Evolutionary conservation across 1,140 invertebrate genomes (phyloP), one percentile per base, ranked within the genome.

Genomic region (Drosophila nebulosa): DNA sequence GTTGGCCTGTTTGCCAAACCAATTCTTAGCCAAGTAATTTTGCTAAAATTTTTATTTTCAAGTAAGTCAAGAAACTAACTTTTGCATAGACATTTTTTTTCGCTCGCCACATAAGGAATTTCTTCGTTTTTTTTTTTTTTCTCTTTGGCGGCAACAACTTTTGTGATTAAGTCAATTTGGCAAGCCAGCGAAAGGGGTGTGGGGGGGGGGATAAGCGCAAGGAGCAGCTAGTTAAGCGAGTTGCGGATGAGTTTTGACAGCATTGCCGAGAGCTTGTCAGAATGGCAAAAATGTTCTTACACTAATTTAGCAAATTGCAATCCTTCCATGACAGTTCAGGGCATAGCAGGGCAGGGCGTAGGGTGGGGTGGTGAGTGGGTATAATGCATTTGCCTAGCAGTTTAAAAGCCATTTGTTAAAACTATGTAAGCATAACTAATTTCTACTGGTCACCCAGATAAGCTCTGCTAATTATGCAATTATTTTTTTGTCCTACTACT

Each of bases 391-490:
- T 74, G 14, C 16, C 52, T 22, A 22, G 18, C 3, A 12, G n/a
- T 51, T 18, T 55, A 21, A 46, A 50, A 35, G 51, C 5, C 63
- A 55, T 68, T 56, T 50, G 52, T 21, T 26, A 5, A n/a, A 39
- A 16, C 21, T 39, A 22, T 39, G 16, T 35, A n/a, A 16, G 14
- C 70, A 61, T 57, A 74, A 65, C 27, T 51, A 67, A n/a, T 39
- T 60, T 16, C 46, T 42, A 27, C 53, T 58, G 32, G 18, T 6
- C 18, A 10, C 10, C n/a, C 50, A 73, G 67, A 69, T 69, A 58
- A 64, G 59, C 62, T 16, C 24, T 39, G 59, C 80, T 84, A 84
- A 84, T 84, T 84, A 86, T 84, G 73, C 80, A 86, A 86, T 84
- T 80, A 77, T 73, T 72, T 80, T 70, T 64, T 50, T n/a, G n/a